Base-by-base conservation (phyloP, 2,888 invertebrate genomes). In the Phaedon cochleariae region DNA sequence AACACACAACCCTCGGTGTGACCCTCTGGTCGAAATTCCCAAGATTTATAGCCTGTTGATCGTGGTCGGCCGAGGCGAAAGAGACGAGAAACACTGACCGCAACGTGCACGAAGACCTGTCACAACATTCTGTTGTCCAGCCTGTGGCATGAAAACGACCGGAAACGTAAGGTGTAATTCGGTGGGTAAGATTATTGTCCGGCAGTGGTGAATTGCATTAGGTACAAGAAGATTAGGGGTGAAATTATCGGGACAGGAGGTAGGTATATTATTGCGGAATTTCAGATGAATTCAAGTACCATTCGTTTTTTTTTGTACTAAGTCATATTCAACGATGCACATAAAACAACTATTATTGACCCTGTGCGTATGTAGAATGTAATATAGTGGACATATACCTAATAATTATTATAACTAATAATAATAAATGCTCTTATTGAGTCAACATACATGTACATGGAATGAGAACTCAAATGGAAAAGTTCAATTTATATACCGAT, bases 121-220 rank as follows among this genome's bases (percentile, higher is more conserved):
- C 78, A 77, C 76, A 79, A 79, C 77, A 79, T 72, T 69, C 73
- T 70, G 69, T 67, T 74, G 76, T 72, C 74, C 77, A 71, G 71
- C 69, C 65, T 70, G 61, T 61, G 55, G 57, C 55, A 55, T 64
- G 65, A 67, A 70, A 70, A 72, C 66, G 72, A 69, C 72, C 75
- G 77, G 75, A 76, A 76, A 74, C 60, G 76, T 75, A 74, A 78
- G 77, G 77, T 77, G 77, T 69, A 75, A 77, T 76, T 71, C 71
- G 58, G 68, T 52, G 53, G 61, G 57, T 63, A 59, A 57, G 57
- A 54, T 61, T 54, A 52, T 57, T 63, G 62, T 48, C 53, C 49
- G 49, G 37, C 26, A 10, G 57, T 34, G 41, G 57, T 41, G 20
- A 62, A 61, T 34, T 46, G 57, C 37, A 55, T 65, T 61, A n/a